Conservation (phyloP, 37 sponge, comb jelly and placozoan species). For the Crambe crambe region DNA sequence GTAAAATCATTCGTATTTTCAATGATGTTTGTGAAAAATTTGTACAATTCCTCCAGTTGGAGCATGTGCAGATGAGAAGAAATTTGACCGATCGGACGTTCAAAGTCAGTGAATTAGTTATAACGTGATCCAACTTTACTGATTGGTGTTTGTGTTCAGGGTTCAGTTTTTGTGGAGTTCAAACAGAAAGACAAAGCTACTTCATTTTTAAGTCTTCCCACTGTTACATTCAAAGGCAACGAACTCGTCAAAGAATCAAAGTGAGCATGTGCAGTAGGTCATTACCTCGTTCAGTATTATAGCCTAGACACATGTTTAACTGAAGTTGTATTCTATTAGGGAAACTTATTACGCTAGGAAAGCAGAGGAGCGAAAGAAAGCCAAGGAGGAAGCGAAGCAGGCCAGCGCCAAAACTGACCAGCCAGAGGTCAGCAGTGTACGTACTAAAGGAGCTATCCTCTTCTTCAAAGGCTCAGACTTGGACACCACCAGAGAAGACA, state of each 20-base stretch:
- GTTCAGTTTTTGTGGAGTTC: slow-evolving; percentile 84
- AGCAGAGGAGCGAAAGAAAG: slow-evolving; percentile 34
- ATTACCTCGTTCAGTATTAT: background rate
- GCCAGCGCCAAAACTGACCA: background rate
- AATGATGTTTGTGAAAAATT: too few relatives aligned
- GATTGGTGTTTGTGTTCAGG: slow-evolving; percentile 34
- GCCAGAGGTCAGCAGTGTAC: background rate
- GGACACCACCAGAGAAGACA: slow-evolving; percentile 32
- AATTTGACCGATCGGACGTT: slow-evolving; percentile 25
- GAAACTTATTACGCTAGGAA: slow-evolving; percentile 54
- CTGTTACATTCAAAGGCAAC: slow-evolving; percentile 40
- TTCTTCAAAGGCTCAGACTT: slow-evolving; percentile 61
- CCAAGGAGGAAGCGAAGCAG: slow-evolving; percentile 6
- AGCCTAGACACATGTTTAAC: background rate
- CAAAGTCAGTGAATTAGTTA: slow-evolving; percentile 13
- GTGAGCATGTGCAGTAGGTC: slow-evolving; percentile 21
- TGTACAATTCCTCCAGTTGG: too few relatives aligned
- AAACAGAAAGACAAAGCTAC: slow-evolving; percentile 4
- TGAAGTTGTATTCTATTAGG: slow-evolving; percentile 5
- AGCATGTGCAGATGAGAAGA: slow-evolving; percentile 64
- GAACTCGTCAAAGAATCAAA: slow-evolving; percentile 60
- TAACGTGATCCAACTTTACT: background rate
- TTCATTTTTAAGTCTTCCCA: slow-evolving; percentile 7
- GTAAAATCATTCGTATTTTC: too few relatives aligned
- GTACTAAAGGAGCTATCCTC: slow-evolving; percentile 46